phyloP scores from a whole-genome alignment of 2,797 vertebrate genomes.

The Danio aesculapii region DNA sequence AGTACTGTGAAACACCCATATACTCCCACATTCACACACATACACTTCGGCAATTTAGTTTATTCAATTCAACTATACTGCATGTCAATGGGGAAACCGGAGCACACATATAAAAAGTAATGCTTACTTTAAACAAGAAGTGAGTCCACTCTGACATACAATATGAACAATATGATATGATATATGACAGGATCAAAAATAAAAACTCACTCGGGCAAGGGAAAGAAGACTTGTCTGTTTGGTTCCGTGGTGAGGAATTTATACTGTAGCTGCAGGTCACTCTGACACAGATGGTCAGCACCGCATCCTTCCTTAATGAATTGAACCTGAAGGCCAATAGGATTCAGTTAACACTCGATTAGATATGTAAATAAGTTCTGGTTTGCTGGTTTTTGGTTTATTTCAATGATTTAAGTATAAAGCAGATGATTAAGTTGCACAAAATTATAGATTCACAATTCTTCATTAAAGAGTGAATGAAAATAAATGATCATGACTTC shows the following conservation, averaged over 20 bases:
- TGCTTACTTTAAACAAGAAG: neutral
- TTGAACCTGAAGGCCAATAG: conserved; percentile 78
- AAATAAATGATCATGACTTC: too few species aligned
- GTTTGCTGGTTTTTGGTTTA: too few species aligned
- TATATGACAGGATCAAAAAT: neutral
- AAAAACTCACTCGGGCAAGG: conserved; percentile 82
- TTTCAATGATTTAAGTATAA: too few species aligned
- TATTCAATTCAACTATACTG: too few species aligned
- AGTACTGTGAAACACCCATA: too few species aligned
- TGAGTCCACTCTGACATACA: neutral
- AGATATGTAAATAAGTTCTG: too few species aligned
- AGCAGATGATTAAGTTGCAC: too few species aligned
- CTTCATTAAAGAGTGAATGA: neutral
- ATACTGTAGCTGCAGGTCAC: conserved; percentile 87
- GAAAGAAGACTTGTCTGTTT: conserved; percentile 78
- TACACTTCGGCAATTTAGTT: too few species aligned
- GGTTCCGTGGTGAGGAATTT: conserved; percentile 80
- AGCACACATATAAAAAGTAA: neutral
- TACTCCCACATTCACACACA: too few species aligned
- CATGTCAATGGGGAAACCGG: too few species aligned
- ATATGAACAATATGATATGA: neutral
- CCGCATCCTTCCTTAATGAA: conserved; percentile 95
- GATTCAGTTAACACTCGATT: neutral
- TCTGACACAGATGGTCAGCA: conserved; percentile 85
- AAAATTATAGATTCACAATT: neutral